Evolutionary conservation across 2,113 vertebrate species (phyloP), one percentile per base, ranked within the genome.

Genomic region (Arenaria interpres): DNA sequence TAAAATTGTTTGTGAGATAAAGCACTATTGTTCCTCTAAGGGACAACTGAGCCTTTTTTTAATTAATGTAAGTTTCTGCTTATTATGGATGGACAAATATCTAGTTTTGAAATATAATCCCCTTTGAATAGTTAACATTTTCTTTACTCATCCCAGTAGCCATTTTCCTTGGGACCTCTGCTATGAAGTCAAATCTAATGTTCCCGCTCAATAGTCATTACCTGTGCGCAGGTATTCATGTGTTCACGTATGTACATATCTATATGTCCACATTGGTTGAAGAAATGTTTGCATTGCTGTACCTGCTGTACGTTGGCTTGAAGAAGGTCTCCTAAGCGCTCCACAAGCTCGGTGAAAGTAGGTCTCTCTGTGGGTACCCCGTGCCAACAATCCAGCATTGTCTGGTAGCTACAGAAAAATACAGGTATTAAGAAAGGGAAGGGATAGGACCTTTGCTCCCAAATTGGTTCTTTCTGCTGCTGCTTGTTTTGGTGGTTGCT

Each of bases 221-320:
- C 22, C 50, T 75, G 25, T 33, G 53, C 6, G 3, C 46, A 5
- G 0, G 7, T 7, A 13, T 4, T 1, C 8, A 3, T 28, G 1
- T 19, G 12, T 6, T 45, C 50, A 25, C 27, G 10, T 7, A 5
- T 6, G 3, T 21, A 4, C 2, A 22, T 3, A 24, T 14, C 10
- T 43, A 1, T 41, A 8, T 1, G 17, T 27, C 18, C 17, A 8
- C n/a, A 4, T 25, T 46, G 20, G 41, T 16, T 21, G 64, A 17
- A 30, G 33, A 7, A 4, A 17, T 11, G 17, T 2, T 69, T 43
- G 37, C 4, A 3, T 39, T 71, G 57, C 82, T 78, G 48, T 97
- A 99, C 99, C 99, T 99, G 99, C 96, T 99, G 99, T n/a, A 99
- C 99, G 6, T 98, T 99, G 77, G 99, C 99, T 97, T 99, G 99